Conservation (phyloP, 2,888 invertebrate genomes). For the Nephrotoma guestfalica region DNA sequence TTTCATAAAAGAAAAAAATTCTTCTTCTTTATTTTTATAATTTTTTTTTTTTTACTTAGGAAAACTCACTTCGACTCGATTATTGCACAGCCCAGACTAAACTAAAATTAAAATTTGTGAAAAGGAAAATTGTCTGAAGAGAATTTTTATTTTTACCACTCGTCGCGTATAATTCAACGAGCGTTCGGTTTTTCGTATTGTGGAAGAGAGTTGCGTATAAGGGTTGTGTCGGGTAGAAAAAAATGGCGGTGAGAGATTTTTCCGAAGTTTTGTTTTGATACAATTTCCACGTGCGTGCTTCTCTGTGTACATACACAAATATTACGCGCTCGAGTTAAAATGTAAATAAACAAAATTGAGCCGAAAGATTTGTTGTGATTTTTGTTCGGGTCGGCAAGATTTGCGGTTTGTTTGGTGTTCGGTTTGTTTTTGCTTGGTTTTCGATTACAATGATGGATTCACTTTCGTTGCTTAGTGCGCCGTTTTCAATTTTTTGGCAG, state of each 20-base stretch:
- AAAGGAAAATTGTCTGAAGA: not conserved
- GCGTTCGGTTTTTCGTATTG: not conserved
- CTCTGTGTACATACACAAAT: not conserved
- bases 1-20: not conserved
- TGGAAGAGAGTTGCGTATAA: not conserved
- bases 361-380: not conserved
- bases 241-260: not conserved
- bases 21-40: not conserved
- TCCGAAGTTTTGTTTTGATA: not conserved
- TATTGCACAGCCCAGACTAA: constrained; percentile 26
- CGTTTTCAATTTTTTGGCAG: not conserved
- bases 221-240: not conserved
- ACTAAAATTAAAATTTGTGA: constrained; percentile 13
- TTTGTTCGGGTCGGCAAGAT: not conserved
- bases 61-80: constrained; percentile 31
- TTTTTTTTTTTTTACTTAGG: not conserved
- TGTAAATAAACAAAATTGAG: not conserved
- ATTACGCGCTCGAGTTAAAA: not conserved
- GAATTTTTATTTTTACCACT: not conserved
- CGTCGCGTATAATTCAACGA: not conserved
- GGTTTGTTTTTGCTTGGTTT: not conserved
- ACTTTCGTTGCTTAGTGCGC: not conserved
- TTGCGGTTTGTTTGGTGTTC: not conserved
- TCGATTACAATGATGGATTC: not conserved
- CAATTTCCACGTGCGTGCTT: not conserved